Evolutionary conservation across 1,140 invertebrate species (phyloP).

Genomic region (Elymnias hypermnestra): DNA sequence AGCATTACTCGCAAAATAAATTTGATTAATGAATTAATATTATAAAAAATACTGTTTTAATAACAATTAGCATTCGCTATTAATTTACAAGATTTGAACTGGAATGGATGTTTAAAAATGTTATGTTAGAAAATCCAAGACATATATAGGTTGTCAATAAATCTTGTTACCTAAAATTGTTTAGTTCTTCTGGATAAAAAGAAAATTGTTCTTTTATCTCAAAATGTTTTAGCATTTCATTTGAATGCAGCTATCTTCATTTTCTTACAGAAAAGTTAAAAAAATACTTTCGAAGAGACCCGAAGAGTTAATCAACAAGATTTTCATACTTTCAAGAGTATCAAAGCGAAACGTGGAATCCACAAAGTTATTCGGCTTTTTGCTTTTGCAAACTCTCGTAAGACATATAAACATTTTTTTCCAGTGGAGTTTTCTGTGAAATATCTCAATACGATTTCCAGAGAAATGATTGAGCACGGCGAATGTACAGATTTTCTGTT

Average conservation of each 20-base stretch:
- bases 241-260: conserved; percentile 17
- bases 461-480: conserved; percentile 19
- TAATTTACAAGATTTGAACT: no score
- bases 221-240: conserved; percentile 1
- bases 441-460: conserved; percentile 30
- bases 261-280: conserved; percentile 19
- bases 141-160: no score
- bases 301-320: conserved; percentile 56
- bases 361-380: conserved; percentile 38
- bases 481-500: no score
- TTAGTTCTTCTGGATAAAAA: no score
- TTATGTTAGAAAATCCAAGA: no score
- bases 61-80: no score
- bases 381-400: conserved; percentile 35
- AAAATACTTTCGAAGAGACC: conserved; percentile 22
- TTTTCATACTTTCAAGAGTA: conserved; percentile 51
- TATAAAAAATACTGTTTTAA: no score
- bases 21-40: no score
- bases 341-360: conserved; percentile 48
- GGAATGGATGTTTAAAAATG: no score
- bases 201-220: no score
- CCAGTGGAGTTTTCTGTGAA: conserved; percentile 29
- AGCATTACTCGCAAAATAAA: no score
- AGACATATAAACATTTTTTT: conserved; percentile 40
- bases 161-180: no score